Percentiles rank a stretch among this genome's conserved stretches.
Conservation (phyloP, 1,140 invertebrate species). For the Drosophila biarmipes region DNA sequence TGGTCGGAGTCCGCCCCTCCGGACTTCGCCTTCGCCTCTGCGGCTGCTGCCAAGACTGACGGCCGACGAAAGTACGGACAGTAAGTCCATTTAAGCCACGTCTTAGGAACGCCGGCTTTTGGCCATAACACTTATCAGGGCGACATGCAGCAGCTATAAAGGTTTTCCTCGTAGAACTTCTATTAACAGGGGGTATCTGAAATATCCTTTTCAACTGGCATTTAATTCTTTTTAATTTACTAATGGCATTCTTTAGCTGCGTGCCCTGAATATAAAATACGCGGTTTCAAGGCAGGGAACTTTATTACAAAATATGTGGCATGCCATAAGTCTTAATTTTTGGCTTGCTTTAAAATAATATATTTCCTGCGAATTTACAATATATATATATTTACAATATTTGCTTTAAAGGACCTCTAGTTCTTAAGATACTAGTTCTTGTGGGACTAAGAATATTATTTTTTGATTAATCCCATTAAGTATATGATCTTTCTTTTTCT, state of each 20-base stretch:
- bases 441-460: too few species aligned
- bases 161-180: neutral
- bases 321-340: too few species aligned
- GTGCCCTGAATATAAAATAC: neutral
- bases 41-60: conserved; percentile 30
- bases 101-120: conserved; percentile 59
- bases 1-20: neutral
- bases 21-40: neutral
- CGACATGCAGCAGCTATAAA: neutral
- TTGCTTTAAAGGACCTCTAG: too few species aligned
- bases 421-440: too few species aligned
- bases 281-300: too few species aligned
- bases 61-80: conserved; percentile 6
- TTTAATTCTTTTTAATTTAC: neutral
- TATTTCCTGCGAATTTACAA: too few species aligned
- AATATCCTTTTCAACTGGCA: neutral
- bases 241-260: neutral
- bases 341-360: neutral
- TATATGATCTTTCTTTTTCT: too few species aligned
- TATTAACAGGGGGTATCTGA: neutral
- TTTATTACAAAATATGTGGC: too few species aligned
- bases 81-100: conserved; percentile 53
- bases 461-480: too few species aligned
- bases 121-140: conserved; percentile 28
- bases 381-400: too few species aligned